phyloP scores from a whole-genome alignment of 2,113 vertebrate genomes.

The Sigmodon hispidus region DNA sequence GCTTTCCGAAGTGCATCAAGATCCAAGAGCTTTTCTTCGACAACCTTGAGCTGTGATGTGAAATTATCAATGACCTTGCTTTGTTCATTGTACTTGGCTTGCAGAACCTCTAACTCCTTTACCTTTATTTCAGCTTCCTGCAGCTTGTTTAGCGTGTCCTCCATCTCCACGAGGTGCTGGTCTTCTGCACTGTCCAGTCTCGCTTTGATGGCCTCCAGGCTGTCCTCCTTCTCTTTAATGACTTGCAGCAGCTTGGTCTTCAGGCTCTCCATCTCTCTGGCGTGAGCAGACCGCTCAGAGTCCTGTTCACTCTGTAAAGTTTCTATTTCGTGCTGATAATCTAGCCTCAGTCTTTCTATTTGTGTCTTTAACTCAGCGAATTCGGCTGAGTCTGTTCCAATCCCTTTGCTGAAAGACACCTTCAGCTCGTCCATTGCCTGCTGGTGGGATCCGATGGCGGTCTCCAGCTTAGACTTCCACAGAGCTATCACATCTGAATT shows the following conservation, averaged over 20 bases:
- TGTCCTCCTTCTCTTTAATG: constrained; percentile 91
- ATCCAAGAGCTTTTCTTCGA: constrained; percentile 89
- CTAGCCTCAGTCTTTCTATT: constrained; percentile 89
- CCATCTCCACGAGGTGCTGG: constrained; percentile 98
- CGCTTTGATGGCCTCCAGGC: constrained; percentile 88
- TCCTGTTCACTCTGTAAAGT: constrained; percentile 84
- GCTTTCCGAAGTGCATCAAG: constrained; percentile 89
- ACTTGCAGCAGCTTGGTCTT: constrained; percentile 84
- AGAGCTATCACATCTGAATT: constrained; percentile 88
- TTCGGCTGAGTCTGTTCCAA: constrained; percentile 87
- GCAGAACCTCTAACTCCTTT: constrained; percentile 93
- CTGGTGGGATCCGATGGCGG: constrained; percentile 91
- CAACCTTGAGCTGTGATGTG: constrained; percentile 86
- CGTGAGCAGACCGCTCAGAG: constrained; percentile 81
- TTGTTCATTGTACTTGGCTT: constrained; percentile 86
- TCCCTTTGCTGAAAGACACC: constrained; percentile 90
- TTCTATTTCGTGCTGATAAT: constrained; percentile 88
- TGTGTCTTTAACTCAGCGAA: constrained; percentile 90
- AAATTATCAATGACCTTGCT: constrained; percentile 86
- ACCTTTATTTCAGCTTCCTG: constrained; percentile 93
- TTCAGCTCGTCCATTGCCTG: constrained; percentile 94
- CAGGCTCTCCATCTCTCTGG: constrained; percentile 86
- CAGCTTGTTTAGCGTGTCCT: constrained; percentile 95
- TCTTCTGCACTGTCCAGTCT: constrained; percentile 93
- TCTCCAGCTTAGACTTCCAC: constrained; percentile 93